Evolutionary conservation across 2,888 invertebrate species (phyloP).

Genomic region (Pseudoips prasinana): DNA sequence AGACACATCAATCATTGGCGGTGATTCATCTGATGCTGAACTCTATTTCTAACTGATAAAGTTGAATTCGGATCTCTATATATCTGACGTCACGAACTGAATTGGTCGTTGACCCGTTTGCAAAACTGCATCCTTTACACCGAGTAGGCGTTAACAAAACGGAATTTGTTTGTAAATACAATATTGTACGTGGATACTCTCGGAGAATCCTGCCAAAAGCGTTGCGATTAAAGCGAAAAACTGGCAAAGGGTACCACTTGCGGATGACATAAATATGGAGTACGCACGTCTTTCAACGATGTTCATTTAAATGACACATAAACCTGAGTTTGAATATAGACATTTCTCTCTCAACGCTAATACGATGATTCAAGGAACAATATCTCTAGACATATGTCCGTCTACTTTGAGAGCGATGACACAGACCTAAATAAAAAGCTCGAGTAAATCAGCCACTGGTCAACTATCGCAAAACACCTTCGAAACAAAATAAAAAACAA

Average conservation of each 20-base stretch:
- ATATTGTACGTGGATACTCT: slow-evolving; percentile 10
- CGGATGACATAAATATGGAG: slow-evolving; percentile 5
- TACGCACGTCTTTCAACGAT: no score
- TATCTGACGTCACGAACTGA: slow-evolving; percentile 26
- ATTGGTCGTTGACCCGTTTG: slow-evolving; percentile 33
- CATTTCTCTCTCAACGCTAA: no score
- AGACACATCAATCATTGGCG: background rate
- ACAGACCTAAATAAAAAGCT: no score
- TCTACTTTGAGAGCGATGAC: no score
- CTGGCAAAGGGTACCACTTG: background rate
- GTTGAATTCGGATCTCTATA: background rate
- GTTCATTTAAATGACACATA: no score
- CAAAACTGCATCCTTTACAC: slow-evolving; percentile 29
- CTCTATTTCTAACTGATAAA: background rate
- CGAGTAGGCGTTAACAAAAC: slow-evolving; percentile 17
- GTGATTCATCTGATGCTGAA: background rate
- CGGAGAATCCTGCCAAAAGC: slow-evolving; percentile 7
- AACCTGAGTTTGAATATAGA: no score
- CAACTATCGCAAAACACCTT: no score
- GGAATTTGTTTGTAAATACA: slow-evolving; percentile 17
- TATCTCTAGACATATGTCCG: no score
- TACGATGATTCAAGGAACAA: no score
- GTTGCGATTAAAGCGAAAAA: slow-evolving; percentile 3
- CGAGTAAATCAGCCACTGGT: no score
- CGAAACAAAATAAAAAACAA: no score